Conservation (phyloP, 2,113 vertebrate species). For the Cariama cristata region DNA sequence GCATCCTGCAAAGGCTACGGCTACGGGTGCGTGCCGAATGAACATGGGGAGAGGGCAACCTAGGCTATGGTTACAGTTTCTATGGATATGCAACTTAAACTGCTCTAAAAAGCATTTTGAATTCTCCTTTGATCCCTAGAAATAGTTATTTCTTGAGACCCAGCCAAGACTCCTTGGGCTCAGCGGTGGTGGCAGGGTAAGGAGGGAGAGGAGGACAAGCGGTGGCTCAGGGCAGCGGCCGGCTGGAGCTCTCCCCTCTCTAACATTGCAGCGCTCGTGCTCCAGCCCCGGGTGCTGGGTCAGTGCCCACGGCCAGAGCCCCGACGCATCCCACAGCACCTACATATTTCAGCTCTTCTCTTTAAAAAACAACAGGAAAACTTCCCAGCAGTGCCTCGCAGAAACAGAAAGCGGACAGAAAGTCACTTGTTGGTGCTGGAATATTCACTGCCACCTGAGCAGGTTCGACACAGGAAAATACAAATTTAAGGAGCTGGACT, state of each 20-base stretch:
- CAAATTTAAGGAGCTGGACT: not conserved
- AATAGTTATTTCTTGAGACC: too few relatives aligned
- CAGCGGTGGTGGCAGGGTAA: not conserved
- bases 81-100: not conserved
- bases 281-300: not conserved
- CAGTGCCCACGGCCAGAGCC: not conserved
- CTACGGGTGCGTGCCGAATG: not conserved
- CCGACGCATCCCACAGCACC: rapidly evolving
- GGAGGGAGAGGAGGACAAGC: not conserved
- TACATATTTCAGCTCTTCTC: not conserved
- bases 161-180: not conserved
- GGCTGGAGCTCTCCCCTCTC: not conserved
- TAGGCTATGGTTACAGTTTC: too few relatives aligned
- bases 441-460: not conserved
- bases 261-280: not conserved
- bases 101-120: not conserved
- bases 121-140: not conserved
- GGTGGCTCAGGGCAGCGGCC: too few relatives aligned
- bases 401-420: not conserved
- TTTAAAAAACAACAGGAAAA: not conserved
- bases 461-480: rapidly evolving
- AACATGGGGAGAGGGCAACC: not conserved
- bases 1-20: not conserved
- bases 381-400: not conserved
- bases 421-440: not conserved